Base-by-base conservation (phyloP, 2,797 vertebrate species). In the Acrossocheilus wenchowensis region DNA sequence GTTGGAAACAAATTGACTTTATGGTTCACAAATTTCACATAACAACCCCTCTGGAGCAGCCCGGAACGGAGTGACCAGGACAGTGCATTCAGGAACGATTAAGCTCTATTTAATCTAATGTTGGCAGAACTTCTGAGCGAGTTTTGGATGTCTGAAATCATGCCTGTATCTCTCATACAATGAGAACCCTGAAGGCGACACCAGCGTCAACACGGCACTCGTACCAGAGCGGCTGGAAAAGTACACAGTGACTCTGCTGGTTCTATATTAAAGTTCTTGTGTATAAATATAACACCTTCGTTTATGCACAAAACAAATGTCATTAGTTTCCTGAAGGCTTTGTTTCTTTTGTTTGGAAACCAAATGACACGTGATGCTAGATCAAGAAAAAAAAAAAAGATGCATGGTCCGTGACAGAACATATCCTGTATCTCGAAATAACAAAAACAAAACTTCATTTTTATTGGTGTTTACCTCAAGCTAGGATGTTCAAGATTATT, bases 191-290 rank as follows among this genome's bases (percentile, higher is more conserved):
- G 60, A 14, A 66, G 39, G 7, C n/a, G 3, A 50, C 64, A 68
- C 79, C 79, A 48, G 43, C 10, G 72, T n/a, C 11, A 64, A 50
- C 41, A 85, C 43, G 73, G 39, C 23, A 26, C 50, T 3, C 66
- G 34, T 62, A 34, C n/a, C 11, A 83, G 23, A 45, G 26, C 86
- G 23, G 39, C 52, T 82, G 81, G 4, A 82, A 50, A 87, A 57
- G 41, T 69, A 81, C 86, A 81, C 43, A 80, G 26, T 48, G 41
- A 85, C 19, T 54, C 82, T 30, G 52, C 84, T 36, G 64, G 64
- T 50, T 10, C 64, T 68, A 43, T 45, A 80, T 48, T 80, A 66
- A 48, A 43, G 39, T 34, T 80, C 26, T 66, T 80, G 60, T 62
- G n/a, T n/a, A 80, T 43, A 66, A 80, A 80, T 66, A 80, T 26